Percentiles rank a stretch among this genome's conserved stretches.
phyloP scores from a whole-genome alignment of 2,888 invertebrate species.

The Nudaria mundana region DNA sequence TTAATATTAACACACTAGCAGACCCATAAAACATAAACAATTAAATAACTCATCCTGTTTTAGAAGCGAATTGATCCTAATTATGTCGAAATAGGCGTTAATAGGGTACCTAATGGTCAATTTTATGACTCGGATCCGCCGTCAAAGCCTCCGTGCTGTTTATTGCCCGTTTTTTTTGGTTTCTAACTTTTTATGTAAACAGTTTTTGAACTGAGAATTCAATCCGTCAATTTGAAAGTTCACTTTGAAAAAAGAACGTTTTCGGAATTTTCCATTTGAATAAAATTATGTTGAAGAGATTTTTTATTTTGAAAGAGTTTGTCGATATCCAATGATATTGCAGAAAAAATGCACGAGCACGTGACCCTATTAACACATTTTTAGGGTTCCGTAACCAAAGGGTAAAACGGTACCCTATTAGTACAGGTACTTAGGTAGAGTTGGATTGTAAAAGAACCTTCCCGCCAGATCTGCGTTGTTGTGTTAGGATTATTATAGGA shows the following conservation, averaged over 20 bases:
- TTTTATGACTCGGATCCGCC: slow-evolving; percentile 66
- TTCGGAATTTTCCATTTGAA: neutral
- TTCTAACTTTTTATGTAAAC: slow-evolving; percentile 74
- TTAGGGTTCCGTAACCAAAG: no score
- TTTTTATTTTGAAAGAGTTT: no score
- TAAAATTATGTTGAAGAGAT: no score
- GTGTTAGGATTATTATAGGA: no score
- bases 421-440: no score
- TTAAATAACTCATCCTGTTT: slow-evolving; percentile 59
- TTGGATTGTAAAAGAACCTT: no score
- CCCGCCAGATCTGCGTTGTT: no score
- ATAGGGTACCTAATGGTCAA: slow-evolving; percentile 73
- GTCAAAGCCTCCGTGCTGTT: slow-evolving; percentile 73
- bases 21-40: slow-evolving; percentile 64
- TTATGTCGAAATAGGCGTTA: slow-evolving; percentile 80
- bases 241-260: slow-evolving; percentile 17
- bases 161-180: slow-evolving; percentile 67
- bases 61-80: slow-evolving; percentile 71
- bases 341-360: no score
- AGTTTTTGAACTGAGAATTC: slow-evolving; percentile 31
- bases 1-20: slow-evolving; percentile 48
- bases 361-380: no score
- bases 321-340: no score
- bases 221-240: slow-evolving; percentile 54
- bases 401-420: no score